Evolutionary conservation across 2,888 invertebrate species (phyloP), one percentile per base, ranked within the genome.

Genomic region (Scaeva pyrastri): DNA sequence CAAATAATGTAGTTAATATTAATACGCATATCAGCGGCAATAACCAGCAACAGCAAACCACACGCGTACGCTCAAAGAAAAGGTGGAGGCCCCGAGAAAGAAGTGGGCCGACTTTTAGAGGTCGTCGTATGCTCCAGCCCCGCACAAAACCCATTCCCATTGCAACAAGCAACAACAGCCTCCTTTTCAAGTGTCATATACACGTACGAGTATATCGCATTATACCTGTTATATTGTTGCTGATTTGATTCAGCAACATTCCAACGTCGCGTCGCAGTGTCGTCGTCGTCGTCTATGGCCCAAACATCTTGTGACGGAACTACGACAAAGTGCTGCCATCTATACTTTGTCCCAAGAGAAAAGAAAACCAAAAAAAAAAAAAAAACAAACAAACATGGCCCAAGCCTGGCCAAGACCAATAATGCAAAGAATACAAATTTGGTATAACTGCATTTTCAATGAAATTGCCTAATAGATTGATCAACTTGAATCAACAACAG

Each of bases 81-180:
- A 75, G 74, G 71, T 58, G 84, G 80, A 80, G 80, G 76, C 76
- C 52, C 75, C 55, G 10, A 60, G 26, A 60, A 64, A 62, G 52
- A 86, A 74, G 82, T 86, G 86, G 82, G 86, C 74, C 78, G 77
- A 64, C 36, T 86, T 85, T 86, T 86, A 82, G 86, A 86, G 86
- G 82, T 86, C 86, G 77, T 66, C 71, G 50, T 77, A 52, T 78
- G 58, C 71, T 74, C 45, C 56, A 76, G 62, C 45, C 72, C 43
- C 43, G 56, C 76, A 73, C 76, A 45, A 52, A 68, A 52, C 7
- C 6, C 48, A 50, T 23, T 39, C 7, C 6, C 48, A 50, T 23
- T 39, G n/a, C 36, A 5, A 21, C 31, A 31, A n/a, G n/a, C 31
- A 50, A 31, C 48, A 52, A 50, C 55, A 86, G 66, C 64, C 77